A percentile compares a stretch with the other conserved stretches of the same genome.
These are phyloP conservation scores for Mus musculus DNA, from an alignment of 2,113 vertebrate genomes.

Conservation along the genomic window DNA sequence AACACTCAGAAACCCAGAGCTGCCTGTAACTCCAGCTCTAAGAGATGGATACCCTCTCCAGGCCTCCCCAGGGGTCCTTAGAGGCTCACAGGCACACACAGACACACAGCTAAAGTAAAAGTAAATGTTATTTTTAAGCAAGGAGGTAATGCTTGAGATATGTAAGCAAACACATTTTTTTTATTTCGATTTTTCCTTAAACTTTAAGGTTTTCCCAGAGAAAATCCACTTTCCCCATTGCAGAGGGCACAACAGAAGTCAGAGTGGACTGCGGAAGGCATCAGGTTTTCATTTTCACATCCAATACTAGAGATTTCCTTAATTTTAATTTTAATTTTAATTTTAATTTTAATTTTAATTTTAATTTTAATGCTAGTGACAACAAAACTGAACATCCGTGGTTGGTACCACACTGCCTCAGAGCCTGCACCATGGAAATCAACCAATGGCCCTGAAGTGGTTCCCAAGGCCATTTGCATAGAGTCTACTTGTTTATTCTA, in stretches of 20 bases:
- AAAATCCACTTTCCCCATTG: neutral
- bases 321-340: neutral
- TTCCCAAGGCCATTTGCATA: conserved; percentile 66
- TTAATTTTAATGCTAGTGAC: conserved; percentile 50
- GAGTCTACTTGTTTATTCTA: conserved; percentile 68
- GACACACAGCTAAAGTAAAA: neutral
- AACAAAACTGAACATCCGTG: neutral
- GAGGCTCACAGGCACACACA: neutral
- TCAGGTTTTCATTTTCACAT: conserved; percentile 49
- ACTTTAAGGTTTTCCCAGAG: conserved; percentile 22
- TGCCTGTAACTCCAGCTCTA: neutral
- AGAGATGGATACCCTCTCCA: neutral
- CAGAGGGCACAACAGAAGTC: neutral
- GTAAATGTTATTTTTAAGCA: neutral
- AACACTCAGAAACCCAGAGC: neutral
- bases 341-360: too few species aligned
- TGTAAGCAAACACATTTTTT: conserved; percentile 1
- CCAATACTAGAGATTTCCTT: conserved; percentile 50
- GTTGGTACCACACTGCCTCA: neutral
- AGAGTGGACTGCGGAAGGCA: neutral
- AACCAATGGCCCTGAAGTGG: conserved; percentile 24
- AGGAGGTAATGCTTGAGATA: conserved; percentile 2
- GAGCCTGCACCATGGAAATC: conserved; percentile 19
- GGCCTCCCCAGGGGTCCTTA: neutral
- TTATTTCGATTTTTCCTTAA: neutral